Evolutionary conservation across 1,140 invertebrate species (phyloP), one percentile per base, ranked within the genome.

Genomic region (Saccostrea cuccullata): DNA sequence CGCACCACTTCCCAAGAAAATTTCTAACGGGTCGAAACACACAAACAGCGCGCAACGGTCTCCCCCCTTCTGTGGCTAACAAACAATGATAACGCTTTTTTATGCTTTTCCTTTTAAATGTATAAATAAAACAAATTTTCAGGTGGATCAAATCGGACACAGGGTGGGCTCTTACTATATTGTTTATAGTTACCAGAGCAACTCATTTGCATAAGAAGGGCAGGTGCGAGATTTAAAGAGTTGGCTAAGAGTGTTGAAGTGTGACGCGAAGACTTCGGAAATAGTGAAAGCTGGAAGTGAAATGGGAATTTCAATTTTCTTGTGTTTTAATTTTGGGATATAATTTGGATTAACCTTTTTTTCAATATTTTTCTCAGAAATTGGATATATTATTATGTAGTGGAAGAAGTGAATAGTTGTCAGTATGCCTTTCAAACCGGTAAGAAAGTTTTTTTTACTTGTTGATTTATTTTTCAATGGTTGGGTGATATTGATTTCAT

Each of bases 151-250:
- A 23, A 20, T 67, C 60, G 60, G 23, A 26, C 83, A 84, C 26
- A n/a, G 55, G 83, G 56, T 84, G 83, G 56, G 26, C 83, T 58
- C 73, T 58, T 84, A 82, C 87, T 87, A 87, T 89, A 82, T 90
- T 88, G 86, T 88, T 85, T 87, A 89, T 58, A 84, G 83, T 90
- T 87, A 85, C 89, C 89, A 58, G 86, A 88, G 89, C 87, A 86
- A 88, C 89, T 90, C 56, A 88, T 90, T 90, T 90, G 87, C 89
- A 90, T 90, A 90, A 85, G 77, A 90, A 90, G 70, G 40, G 55
- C 55, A 73, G 67, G 40, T 60, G 85, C 85, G 87, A 56, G 85
- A 89, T 88, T 90, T 85, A 67, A 83, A 67, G 84, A 73, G 56
- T 84, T 84, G 84, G 85, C 85, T 85, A 70, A 83, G 60, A 85